Evolutionary conservation across 2,113 vertebrate species (phyloP).

Genomic region (Cyanoliseus patagonus): DNA sequence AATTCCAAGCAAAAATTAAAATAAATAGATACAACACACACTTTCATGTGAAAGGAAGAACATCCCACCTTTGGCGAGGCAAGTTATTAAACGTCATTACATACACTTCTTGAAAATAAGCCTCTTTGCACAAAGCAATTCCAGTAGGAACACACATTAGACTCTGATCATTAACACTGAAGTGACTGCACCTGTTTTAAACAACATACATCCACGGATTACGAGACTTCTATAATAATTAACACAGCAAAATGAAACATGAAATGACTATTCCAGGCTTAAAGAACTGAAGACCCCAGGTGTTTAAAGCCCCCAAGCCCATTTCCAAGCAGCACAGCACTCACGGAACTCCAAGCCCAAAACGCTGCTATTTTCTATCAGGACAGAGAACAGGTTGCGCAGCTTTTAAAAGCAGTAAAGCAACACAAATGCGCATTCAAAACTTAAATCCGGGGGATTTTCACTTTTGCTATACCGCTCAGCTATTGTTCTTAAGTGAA

Average conservation of each 20-base stretch:
- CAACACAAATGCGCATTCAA: accelerated
- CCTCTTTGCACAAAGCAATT: not conserved
- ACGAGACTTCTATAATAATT: not conserved
- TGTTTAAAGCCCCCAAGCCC: not conserved
- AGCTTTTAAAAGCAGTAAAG: not conserved
- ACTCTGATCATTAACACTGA: not conserved
- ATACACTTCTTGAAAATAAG: not conserved
- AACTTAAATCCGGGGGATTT: not conserved
- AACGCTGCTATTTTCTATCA: not conserved
- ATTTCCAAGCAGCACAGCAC: not conserved
- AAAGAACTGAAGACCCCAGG: not conserved
- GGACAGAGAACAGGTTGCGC: not conserved
- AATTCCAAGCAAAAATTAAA: not conserved
- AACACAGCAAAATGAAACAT: not conserved
- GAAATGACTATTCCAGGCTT: not conserved
- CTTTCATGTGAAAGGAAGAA: not conserved
- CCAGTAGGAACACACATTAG: not conserved
- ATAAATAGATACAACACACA: not conserved
- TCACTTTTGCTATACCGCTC: accelerated
- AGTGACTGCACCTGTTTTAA: not conserved
- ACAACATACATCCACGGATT: accelerated
- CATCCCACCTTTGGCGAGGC: not conserved
- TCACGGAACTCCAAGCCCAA: not conserved
- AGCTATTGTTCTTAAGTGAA: not conserved
- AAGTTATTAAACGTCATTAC: not conserved